These are phyloP conservation scores for Chionomys nivalis DNA, from an alignment of 2,113 vertebrate species.

Conservation along the genomic window DNA sequence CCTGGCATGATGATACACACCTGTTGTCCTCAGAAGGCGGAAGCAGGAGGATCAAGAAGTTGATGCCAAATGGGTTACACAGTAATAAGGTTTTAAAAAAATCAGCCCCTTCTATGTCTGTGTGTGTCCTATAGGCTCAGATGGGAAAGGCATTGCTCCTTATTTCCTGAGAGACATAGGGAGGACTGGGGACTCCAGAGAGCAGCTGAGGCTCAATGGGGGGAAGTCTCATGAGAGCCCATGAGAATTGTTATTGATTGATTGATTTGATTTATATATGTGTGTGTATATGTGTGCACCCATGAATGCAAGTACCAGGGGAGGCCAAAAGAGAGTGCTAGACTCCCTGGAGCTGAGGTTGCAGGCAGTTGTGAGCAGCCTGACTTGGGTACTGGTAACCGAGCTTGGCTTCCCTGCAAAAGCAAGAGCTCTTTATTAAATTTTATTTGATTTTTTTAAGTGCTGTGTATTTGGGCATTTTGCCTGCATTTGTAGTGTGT, in stretches of 20 bases:
- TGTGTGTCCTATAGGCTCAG: background rate
- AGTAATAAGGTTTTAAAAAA: background rate
- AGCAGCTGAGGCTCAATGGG: no score
- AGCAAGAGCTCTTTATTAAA: background rate
- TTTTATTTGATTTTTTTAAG: background rate
- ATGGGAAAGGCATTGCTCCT: background rate
- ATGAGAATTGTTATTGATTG: background rate
- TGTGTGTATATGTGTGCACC: background rate
- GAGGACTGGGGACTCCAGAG: background rate
- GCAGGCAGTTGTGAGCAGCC: background rate
- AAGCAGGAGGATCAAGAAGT: background rate
- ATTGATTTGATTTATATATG: background rate
- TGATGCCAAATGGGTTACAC: background rate
- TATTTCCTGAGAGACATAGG: background rate
- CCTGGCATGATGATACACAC: background rate
- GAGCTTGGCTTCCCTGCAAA: background rate
- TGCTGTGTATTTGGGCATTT: background rate
- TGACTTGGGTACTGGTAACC: background rate
- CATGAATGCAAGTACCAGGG: background rate
- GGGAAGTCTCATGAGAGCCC: background rate
- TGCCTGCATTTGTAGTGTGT: background rate
- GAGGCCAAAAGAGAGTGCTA: background rate
- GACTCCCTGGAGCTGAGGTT: background rate
- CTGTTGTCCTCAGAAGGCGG: background rate
- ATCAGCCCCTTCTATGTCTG: background rate